Evolutionary conservation across 1,140 invertebrate species (phyloP), one percentile per base, ranked within the genome.

Genomic region (Anadara kagoshimensis): DNA sequence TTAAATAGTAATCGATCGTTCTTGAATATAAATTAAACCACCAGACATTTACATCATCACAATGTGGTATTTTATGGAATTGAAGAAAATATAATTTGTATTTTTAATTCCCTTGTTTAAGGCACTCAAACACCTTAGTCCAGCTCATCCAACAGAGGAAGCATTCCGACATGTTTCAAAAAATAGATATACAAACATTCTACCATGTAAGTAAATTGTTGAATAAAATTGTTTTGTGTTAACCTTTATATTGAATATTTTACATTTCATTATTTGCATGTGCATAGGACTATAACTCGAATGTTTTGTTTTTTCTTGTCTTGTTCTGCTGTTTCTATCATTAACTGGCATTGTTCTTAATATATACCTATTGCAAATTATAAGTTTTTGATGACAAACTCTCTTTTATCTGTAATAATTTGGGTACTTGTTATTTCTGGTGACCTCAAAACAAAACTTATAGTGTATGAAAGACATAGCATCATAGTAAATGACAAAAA

Each of bases 111-210:
- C 18, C 10, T 59, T 24, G 18, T 71, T 75, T 24, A 22, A 86
- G 83, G 47, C 66, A 3, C 56, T 86, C 11, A 83, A 82, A 58
- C 59, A 65, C 4, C 36, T 75, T 0, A 80, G 77, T 59, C 82
- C 81, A 45, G 59, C 49, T 22, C 62, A 71, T 47, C n/a, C 71
- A 3, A 76, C 54, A 58, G 69, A 56, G 26, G 76, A 74, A 18
- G 81, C 81, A 14, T 76, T 76, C 22, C 44, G 66, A 18, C 66
- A 76, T 20, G 75, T 68, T 0, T 67, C 68, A 24, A 87, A 87
- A 63, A 87, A 87, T 62, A 51, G 86, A 67, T 87, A 85, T 76
- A 81, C 84, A 16, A 87, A 87, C 62, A 84, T 87, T 14, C 79
- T 86, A 12, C 79, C 86, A 26, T 87, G 86, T 87, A 81, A 80